A percentile compares a stretch with the other conserved stretches of the same genome.
phyloP scores from a whole-genome alignment of 2,888 invertebrate genomes.

The Artemia sinica region DNA sequence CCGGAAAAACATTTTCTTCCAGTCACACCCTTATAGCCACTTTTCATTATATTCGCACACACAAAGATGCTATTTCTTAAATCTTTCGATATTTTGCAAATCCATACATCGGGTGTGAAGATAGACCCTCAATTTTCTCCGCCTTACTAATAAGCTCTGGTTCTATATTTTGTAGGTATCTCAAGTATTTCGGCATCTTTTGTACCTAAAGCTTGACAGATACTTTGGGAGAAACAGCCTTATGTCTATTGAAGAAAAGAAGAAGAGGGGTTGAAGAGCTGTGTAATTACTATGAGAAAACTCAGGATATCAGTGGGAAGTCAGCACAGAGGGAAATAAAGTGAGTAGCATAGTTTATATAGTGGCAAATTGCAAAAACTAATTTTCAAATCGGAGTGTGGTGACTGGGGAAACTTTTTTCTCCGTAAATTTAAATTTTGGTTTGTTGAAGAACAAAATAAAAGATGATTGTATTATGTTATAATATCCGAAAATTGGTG shows the following conservation, averaged over 20 bases:
- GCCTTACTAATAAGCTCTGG: too few species aligned
- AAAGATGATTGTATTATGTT: conserved; percentile 16
- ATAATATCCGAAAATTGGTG: neutral
- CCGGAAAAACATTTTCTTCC: too few species aligned
- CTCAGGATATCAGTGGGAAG: conserved; percentile 31
- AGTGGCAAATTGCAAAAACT: neutral
- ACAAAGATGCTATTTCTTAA: too few species aligned
- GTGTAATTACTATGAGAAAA: conserved; percentile 47
- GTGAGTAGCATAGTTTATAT: conserved; percentile 24
- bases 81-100: too few species aligned
- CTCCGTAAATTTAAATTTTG: too few species aligned
- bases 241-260: conserved; percentile 38
- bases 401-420: too few species aligned
- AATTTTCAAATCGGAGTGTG: neutral
- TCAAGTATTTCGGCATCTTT: conserved; percentile 65
- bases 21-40: too few species aligned
- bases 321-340: conserved; percentile 35
- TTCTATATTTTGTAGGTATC: conserved; percentile 31
- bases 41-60: too few species aligned
- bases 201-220: conserved; percentile 53
- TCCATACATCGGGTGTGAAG: too few species aligned
- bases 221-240: conserved; percentile 49
- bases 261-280: conserved; percentile 44
- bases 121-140: too few species aligned
- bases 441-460: too few species aligned